phyloP scores from a whole-genome alignment of 1,140 invertebrate genomes.

The Lepidurus arcticus region DNA sequence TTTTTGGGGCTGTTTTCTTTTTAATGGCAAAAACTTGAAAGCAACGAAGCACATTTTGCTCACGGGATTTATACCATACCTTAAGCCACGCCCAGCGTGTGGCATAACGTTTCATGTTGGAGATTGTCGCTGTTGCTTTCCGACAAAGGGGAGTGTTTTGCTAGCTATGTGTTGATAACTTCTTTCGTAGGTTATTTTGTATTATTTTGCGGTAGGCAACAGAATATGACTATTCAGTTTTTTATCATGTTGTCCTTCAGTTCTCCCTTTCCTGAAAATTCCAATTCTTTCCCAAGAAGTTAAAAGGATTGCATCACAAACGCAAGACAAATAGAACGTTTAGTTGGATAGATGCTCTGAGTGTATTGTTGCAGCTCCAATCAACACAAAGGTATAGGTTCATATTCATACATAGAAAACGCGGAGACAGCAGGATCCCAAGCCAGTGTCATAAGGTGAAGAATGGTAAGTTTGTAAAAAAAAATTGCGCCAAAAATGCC shows the following conservation, averaged over 20 bases:
- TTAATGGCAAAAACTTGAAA: background rate
- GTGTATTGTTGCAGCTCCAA: conserved; percentile 2
- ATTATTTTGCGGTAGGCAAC: background rate
- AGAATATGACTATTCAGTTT: background rate
- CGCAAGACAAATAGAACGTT: conserved; percentile 6
- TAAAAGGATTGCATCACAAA: background rate
- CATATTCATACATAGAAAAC: background rate
- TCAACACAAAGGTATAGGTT: background rate
- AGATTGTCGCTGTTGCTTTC: background rate
- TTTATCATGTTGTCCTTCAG: background rate
- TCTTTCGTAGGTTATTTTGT: background rate
- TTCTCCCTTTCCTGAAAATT: background rate
- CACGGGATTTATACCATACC: background rate
- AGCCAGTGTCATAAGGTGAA: background rate
- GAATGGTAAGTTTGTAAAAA: background rate
- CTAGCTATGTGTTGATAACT: background rate
- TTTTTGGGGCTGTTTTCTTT: background rate
- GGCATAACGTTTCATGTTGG: background rate
- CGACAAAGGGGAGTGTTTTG: background rate
- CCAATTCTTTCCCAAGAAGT: background rate
- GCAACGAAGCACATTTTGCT: conserved; percentile 1
- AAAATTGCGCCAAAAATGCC: conserved; percentile 18
- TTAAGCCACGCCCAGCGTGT: background rate
- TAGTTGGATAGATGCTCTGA: conserved; percentile 14
- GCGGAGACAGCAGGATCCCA: background rate